A percentile compares a stretch with the other conserved stretches of the same genome.
phyloP scores from a whole-genome alignment of 2,888 invertebrate species.

The Drosophila tanythrix region DNA sequence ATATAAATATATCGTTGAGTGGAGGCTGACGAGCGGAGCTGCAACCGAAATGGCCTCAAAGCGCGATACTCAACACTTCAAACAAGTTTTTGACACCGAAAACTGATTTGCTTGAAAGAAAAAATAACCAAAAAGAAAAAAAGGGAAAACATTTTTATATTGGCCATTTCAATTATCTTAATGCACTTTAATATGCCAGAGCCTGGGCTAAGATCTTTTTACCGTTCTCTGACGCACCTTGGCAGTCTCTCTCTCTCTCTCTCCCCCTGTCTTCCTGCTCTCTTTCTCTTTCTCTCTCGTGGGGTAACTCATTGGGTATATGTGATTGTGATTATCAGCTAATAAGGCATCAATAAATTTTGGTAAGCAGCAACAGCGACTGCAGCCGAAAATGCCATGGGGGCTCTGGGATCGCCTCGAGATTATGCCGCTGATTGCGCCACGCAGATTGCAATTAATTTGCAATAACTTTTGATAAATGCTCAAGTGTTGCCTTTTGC shows the following conservation, averaged over 20 bases:
- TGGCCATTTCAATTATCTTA: slow-evolving; percentile 83
- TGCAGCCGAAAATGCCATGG: slow-evolving; percentile 67
- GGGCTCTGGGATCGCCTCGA: slow-evolving; percentile 60
- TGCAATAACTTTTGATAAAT: slow-evolving; percentile 82
- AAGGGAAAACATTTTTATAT: slow-evolving; percentile 79
- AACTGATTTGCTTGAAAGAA: slow-evolving; percentile 40
- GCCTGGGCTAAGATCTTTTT: slow-evolving; percentile 59
- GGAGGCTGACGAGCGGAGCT: slow-evolving; percentile 37
- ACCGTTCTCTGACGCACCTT: slow-evolving; percentile 71
- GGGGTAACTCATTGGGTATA: slow-evolving; percentile 19
- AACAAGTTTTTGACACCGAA: slow-evolving; percentile 77
- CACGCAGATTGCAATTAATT: slow-evolving; percentile 81
- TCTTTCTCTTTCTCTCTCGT: neutral
- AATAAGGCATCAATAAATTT: slow-evolving; percentile 84
- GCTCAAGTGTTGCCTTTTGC: slow-evolving; percentile 58
- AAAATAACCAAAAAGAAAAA: slow-evolving; percentile 19
- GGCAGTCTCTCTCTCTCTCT: neutral
- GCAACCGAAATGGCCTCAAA: slow-evolving; percentile 71
- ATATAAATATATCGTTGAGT: slow-evolving; percentile 20
- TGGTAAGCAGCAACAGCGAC: slow-evolving; percentile 71
- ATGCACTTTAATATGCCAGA: slow-evolving; percentile 79
- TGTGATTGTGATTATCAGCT: slow-evolving; percentile 82
- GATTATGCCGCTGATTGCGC: slow-evolving; percentile 71
- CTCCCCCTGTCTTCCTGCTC: neutral
- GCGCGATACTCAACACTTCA: slow-evolving; percentile 79